Base-by-base conservation (phyloP, 2,113 vertebrate species). In the Chauna torquata region DNA sequence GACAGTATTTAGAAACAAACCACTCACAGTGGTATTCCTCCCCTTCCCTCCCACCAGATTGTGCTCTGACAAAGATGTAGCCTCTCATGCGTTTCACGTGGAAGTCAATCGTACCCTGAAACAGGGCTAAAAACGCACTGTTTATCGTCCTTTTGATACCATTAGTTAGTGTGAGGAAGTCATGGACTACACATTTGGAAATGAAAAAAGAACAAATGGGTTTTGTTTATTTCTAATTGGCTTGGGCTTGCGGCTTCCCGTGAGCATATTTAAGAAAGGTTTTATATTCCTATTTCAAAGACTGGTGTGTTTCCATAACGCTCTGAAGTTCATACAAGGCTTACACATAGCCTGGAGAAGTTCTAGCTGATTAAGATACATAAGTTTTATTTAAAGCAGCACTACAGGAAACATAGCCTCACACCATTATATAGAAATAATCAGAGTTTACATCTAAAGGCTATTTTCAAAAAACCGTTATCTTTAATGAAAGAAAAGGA, bases 161-260 rank as follows among this genome's bases (percentile, higher is more conserved):
- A 58, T 20, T 71, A 62, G n/a, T 32, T n/a, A 25, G 32, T 5
- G 2, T 27, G 64, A 85, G 74, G 47, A 84, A 87, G 86, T 87
- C 66, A 76, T 1, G 0, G 84, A 80, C 58, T 87, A 38, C 70
- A n/a, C 81, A 65, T 81, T 85, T 42, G 4, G 57, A 94, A 94
- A 79, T 65, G n/a, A 66, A 68, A n/a, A 81, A 58, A 23, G 11
- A 88, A 66, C 14, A 65, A 61, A 66, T 1, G 24, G 14, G 3
- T 6, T 57, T 68, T 88, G 45, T 74, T 92, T 91, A 52, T 82
- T 76, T 88, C 76, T 77, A 82, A 84, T 17, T 69, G 76, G 30
- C 32, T 68, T 40, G 52, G 49, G 40, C n/a, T 75, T 76, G 19
- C 2, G 19, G 57, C 57, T 58, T 74, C 88, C 70, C 71, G 52